phyloP scores from a whole-genome alignment of 1,140 invertebrate genomes.

The Drosophila parabipectinata region DNA sequence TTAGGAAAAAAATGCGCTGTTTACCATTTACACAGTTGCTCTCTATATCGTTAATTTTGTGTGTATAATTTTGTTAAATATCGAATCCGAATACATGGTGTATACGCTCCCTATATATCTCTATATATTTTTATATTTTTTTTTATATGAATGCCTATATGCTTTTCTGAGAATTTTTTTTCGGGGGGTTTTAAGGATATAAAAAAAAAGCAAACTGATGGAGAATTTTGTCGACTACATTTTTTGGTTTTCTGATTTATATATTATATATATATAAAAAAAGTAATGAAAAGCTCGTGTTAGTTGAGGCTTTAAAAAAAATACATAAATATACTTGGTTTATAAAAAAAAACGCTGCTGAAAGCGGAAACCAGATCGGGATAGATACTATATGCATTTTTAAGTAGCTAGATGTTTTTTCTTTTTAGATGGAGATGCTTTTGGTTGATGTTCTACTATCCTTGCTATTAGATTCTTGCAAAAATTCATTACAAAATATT shows the following conservation, averaged over 20 bases:
- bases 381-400: not conserved
- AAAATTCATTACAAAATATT: conserved; percentile 70
- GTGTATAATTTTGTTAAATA: conserved; percentile 52
- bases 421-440: conserved; percentile 19
- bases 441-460: conserved; percentile 6
- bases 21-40: conserved; percentile 54
- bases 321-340: not conserved
- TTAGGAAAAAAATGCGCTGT: conserved; percentile 75
- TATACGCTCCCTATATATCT: conserved; percentile 55
- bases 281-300: not conserved
- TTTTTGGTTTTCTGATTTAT: not conserved
- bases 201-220: not conserved
- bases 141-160: conserved; percentile 2
- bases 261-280: not conserved
- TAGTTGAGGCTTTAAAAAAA: not conserved
- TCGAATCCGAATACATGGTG: conserved; percentile 42
- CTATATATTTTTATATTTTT: conserved; percentile 18
- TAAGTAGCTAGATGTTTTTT: conserved; percentile 5
- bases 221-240: conserved; percentile 1
- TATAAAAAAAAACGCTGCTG: conserved; percentile 7
- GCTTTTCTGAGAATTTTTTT: not conserved
- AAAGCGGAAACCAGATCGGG: conserved; percentile 20
- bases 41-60: conserved; percentile 30
- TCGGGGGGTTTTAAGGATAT: not conserved
- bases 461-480: conserved; percentile 27